Base-by-base conservation (phyloP, 2,888 invertebrate species). In the Mesorhabditis belari region DNA sequence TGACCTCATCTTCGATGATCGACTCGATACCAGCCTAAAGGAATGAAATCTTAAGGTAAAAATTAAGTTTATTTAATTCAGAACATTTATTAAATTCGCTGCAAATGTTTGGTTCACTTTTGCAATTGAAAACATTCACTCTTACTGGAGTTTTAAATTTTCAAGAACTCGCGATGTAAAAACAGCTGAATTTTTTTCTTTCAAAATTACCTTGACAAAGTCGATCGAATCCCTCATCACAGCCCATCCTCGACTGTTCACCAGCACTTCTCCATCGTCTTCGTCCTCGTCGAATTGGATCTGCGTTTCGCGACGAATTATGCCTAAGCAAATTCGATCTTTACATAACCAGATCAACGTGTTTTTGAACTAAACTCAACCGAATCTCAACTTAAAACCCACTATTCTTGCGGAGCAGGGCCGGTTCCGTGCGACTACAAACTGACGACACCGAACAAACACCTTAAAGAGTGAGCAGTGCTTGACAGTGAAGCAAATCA, bases 1-100 rank as follows among this genome's bases (percentile, higher is more conserved):
- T 98, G 60, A 98, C 96, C 85, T 95, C 92, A 84, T 98, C 96
- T 82, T 98, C 95, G 60, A 96, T 94, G 71, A 98, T 95, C 28
- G 95, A 89, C 81, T 95, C 94, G 76, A 94, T 88, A n/a, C 95
- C 95, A 35, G 68, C 69, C 62, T 71, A 56, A n/a, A n/a, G n/a
- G n/a, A n/a, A n/a, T n/a, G n/a, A n/a, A n/a, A n/a, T n/a, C n/a
- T n/a, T n/a, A n/a, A n/a, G n/a, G 23, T 56, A 51, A 4, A 25
- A n/a, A 35, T 44, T n/a, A 19, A 17, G 17, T 17, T 17, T 24
- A 26, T 2, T 3, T 54, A 4, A 29, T 21, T 5, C 23, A 57
- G 27, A 35, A 4, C 6, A 9, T 6, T 19, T 19, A 52, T 52
- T 26, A 5, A 19, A 23, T 54, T 57, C 25, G 17, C 53, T 4